Evolutionary conservation across 2,113 vertebrate genomes (phyloP), one percentile per base, ranked within the genome.

Genomic region (Copsychus sechellarum): DNA sequence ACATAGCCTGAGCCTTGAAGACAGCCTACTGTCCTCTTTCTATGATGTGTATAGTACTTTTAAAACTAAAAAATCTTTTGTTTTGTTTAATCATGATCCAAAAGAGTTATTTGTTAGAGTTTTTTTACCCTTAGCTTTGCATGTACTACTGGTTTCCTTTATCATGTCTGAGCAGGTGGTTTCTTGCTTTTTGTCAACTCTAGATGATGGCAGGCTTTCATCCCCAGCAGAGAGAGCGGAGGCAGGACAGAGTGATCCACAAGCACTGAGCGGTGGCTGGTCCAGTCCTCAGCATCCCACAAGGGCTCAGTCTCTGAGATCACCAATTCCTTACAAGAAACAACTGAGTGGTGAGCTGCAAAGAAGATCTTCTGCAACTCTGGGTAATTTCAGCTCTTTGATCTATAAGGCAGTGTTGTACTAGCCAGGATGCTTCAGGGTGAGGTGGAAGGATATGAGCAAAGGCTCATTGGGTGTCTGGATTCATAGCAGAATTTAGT

Each of bases 211-310:
- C 42, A 98, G 98, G 48, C 95, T 98, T 95, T 96, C 96, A 19
- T 97, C 98, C 11, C 33, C 95, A 0, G 62, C 97, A 79, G 99
- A 99, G 93, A 98, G 98, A 96, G 51, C 97, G 51, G 99, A 99
- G 36, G 96, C 93, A 34, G 97, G 95, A 14, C 97, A 98, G 62
- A 97, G 97, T 17, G 98, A 99, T 38, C 98, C 98, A 64, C 97
- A 97, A 7, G 94, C 77, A 3, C 24, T 98, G 56, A 97, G 98
- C 74, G 96, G 98, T 83, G 98, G 95, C 81, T 99, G 99, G 98
- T 97, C 98, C 81, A 99, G 98, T 95, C 98, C 99, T 40, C 98
- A 99, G 40, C 98, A 98, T 69, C 97, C 98, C 24, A 54, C 96
- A 3, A 97, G 98, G 58, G 74, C 98, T 60, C 97, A 98, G 26